Conservation (phyloP, 2,797 vertebrate genomes). For the Oreochromis mossambicus region DNA sequence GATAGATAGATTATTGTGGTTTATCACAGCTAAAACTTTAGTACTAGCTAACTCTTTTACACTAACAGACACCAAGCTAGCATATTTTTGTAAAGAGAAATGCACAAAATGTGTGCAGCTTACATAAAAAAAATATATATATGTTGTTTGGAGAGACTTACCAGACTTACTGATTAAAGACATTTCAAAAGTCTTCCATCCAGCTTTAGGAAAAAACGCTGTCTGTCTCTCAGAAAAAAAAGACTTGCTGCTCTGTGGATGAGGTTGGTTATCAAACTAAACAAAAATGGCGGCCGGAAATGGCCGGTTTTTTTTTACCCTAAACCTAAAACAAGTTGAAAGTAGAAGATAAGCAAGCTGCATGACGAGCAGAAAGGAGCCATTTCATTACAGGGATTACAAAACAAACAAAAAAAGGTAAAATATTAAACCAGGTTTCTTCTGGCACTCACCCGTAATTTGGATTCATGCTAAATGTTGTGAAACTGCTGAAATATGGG, state of each 20-base stretch:
- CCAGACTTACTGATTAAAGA: neutral
- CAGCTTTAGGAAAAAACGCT: neutral
- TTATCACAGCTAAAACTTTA: neutral
- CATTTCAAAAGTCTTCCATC: too few relatives aligned
- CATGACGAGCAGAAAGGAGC: neutral
- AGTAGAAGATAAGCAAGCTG: neutral
- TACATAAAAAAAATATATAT: neutral
- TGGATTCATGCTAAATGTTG: neutral
- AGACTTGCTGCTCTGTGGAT: neutral
- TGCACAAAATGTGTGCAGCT: neutral
- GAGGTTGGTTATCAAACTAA: neutral
- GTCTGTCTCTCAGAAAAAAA: neutral
- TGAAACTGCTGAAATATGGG: neutral
- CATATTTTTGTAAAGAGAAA: neutral
- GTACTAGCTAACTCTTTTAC: neutral
- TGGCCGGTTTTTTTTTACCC: rapidly evolving
- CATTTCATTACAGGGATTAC: neutral
- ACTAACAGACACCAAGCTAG: neutral
- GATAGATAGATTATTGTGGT: neutral
- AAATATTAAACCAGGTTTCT: neutral
- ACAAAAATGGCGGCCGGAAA: neutral
- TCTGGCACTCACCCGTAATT: neutral
- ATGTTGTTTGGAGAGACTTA: neutral
- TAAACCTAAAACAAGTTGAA: neutral
- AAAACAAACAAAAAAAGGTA: neutral